These are phyloP conservation scores for Grammomys surdaster DNA, from an alignment of 2,113 vertebrate species.

Conservation along the genomic window DNA sequence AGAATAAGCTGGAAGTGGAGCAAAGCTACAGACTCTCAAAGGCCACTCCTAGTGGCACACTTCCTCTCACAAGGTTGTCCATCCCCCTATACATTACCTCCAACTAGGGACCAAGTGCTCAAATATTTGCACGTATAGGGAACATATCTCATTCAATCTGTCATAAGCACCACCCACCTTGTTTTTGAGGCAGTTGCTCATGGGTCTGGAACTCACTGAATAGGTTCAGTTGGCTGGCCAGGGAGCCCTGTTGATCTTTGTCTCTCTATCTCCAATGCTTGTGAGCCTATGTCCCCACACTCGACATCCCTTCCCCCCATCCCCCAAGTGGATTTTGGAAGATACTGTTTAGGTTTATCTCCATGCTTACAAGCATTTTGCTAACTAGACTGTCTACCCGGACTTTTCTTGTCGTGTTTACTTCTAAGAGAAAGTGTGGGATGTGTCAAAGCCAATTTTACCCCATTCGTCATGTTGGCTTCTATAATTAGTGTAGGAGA, in stretches of 20 bases:
- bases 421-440: not conserved
- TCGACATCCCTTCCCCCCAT: not conserved
- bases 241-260: not conserved
- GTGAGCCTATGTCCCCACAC: not conserved
- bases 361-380: not conserved
- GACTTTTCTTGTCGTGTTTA: not conserved
- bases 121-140: not conserved
- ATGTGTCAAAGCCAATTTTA: slow-evolving; percentile 69
- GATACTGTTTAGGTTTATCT: not conserved
- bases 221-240: not conserved
- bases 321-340: not conserved
- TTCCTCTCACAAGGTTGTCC: not conserved
- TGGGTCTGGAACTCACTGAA: not conserved
- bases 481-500: slow-evolving; percentile 65
- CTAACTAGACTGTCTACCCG: not conserved
- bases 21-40: not conserved
- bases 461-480: not conserved
- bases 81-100: too few species aligned
- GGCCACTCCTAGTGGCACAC: not conserved
- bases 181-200: not conserved
- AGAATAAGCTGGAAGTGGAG: not conserved
- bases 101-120: not conserved
- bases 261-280: not conserved
- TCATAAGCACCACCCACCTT: not conserved
- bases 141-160: not conserved